These are phyloP conservation scores for Myrmophylax atrothorax DNA, from an alignment of 2,113 vertebrate species.

Conservation along the genomic window DNA sequence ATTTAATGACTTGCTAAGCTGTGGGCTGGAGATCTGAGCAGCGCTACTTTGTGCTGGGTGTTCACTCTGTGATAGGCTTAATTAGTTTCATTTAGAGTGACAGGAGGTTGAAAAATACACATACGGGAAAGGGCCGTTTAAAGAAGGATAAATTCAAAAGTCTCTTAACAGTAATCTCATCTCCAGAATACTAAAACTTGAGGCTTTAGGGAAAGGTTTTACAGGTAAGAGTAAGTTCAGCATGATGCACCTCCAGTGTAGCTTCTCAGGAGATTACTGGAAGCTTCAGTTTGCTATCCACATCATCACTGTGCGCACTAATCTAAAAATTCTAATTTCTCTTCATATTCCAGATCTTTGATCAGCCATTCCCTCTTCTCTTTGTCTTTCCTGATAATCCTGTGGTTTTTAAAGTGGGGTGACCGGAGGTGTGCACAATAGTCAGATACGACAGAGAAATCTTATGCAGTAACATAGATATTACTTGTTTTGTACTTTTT, in stretches of 20 bases:
- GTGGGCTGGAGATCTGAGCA: not conserved
- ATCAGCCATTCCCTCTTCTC: not conserved
- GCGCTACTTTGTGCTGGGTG: not conserved
- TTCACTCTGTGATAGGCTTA: not conserved
- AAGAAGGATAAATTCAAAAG: not conserved
- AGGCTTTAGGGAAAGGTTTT: not conserved
- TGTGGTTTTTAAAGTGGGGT: not conserved
- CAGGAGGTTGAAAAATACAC: not conserved
- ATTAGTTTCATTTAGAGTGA: not conserved
- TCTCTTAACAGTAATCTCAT: not conserved
- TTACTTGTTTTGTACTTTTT: not conserved
- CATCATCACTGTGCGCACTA: not conserved
- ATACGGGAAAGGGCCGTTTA: not conserved
- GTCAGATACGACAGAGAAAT: not conserved
- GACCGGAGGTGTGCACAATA: not conserved
- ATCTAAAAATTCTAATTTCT: not conserved
- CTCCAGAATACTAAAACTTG: not conserved
- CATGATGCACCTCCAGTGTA: not conserved
- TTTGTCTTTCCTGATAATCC: not conserved
- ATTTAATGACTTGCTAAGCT: not conserved
- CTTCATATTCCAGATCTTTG: not conserved
- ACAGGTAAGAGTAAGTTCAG: not conserved
- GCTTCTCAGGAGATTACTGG: rapidly evolving
- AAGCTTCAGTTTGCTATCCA: not conserved
- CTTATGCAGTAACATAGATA: not conserved